Percentiles rank a stretch among this genome's conserved stretches.
Evolutionary conservation across 1,140 invertebrate genomes (phyloP).

Genomic region (Eubasilissa regina): DNA sequence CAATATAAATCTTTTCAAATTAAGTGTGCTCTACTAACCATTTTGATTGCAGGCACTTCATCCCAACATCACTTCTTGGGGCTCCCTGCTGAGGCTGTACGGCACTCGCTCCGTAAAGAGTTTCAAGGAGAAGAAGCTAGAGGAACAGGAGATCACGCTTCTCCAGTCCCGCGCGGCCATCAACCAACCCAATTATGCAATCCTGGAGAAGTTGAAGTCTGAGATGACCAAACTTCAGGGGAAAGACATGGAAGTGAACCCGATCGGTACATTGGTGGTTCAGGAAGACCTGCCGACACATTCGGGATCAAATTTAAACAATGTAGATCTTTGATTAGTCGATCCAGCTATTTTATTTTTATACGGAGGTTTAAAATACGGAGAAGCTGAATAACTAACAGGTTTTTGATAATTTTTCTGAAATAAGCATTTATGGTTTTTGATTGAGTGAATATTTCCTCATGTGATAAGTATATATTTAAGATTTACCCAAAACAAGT

Average conservation of each 20-base stretch:
- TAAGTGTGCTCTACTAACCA: too few species aligned
- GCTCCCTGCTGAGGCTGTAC: slow-evolving; percentile 92
- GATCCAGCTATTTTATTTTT: too few species aligned
- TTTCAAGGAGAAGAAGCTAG: slow-evolving; percentile 94
- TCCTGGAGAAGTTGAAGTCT: slow-evolving; percentile 89
- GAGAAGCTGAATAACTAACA: too few species aligned
- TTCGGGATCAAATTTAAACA: slow-evolving; percentile 82
- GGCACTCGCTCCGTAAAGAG: slow-evolving; percentile 93
- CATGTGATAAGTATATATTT: too few species aligned
- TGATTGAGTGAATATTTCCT: too few species aligned
- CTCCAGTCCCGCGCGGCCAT: slow-evolving; percentile 91
- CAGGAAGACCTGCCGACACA: slow-evolving; percentile 79
- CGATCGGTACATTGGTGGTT: slow-evolving; percentile 82
- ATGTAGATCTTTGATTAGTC: slow-evolving; percentile 78
- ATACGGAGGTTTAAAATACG: too few species aligned
- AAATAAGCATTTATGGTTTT: too few species aligned
- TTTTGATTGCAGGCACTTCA: slow-evolving; percentile 78
- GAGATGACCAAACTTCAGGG: slow-evolving; percentile 90
- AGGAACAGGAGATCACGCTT: slow-evolving; percentile 94
- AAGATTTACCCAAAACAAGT: too few species aligned
- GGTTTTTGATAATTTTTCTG: too few species aligned
- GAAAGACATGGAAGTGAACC: slow-evolving; percentile 78
- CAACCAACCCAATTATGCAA: slow-evolving; percentile 94
- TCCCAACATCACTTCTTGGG: slow-evolving; percentile 96
- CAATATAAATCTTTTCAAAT: too few species aligned